phyloP scores from a whole-genome alignment of 2,888 invertebrate species.

The Cylloceria caligata region DNA sequence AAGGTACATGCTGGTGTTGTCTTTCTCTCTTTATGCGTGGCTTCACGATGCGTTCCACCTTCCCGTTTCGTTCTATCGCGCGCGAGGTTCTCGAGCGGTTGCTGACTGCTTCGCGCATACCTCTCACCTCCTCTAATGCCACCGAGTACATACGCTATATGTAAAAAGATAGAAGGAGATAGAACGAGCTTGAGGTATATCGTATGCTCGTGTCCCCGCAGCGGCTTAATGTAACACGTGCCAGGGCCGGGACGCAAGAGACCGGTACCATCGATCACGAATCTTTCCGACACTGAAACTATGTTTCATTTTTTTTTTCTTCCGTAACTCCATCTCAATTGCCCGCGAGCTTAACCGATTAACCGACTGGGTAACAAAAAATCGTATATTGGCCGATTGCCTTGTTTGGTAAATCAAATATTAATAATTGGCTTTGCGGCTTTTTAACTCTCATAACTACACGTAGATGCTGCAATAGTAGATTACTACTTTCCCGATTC shows the following conservation, averaged over 20 bases:
- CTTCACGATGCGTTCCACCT: slow-evolving; percentile 26
- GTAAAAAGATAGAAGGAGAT: slow-evolving; percentile 8
- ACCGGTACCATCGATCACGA: slow-evolving; percentile 60
- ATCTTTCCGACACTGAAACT: slow-evolving; percentile 52
- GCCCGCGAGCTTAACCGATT: slow-evolving; percentile 5
- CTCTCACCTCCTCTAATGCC: slow-evolving; percentile 69
- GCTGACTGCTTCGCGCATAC: slow-evolving; percentile 32
- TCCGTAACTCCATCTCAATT: background rate
- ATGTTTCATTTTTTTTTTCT: slow-evolving; percentile 26
- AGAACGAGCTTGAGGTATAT: slow-evolving; percentile 32
- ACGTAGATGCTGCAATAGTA: too few relatives aligned
- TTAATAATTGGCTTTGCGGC: too few relatives aligned
- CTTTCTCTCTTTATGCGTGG: slow-evolving; percentile 12
- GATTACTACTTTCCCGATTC: too few relatives aligned
- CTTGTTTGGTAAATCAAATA: background rate
- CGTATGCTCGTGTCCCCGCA: slow-evolving; percentile 39
- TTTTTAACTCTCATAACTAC: too few relatives aligned
- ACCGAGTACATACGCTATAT: slow-evolving; percentile 52
- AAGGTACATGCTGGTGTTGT: background rate
- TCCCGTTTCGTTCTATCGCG: slow-evolving; percentile 5
- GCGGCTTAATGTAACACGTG: slow-evolving; percentile 74
- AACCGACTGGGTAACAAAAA: background rate
- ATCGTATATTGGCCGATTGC: background rate
- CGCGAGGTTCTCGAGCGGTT: slow-evolving; percentile 1
- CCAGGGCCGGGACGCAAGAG: slow-evolving; percentile 72